Evolutionary conservation across 2,888 invertebrate genomes (phyloP).

Genomic region (Andrena trimmerana): DNA sequence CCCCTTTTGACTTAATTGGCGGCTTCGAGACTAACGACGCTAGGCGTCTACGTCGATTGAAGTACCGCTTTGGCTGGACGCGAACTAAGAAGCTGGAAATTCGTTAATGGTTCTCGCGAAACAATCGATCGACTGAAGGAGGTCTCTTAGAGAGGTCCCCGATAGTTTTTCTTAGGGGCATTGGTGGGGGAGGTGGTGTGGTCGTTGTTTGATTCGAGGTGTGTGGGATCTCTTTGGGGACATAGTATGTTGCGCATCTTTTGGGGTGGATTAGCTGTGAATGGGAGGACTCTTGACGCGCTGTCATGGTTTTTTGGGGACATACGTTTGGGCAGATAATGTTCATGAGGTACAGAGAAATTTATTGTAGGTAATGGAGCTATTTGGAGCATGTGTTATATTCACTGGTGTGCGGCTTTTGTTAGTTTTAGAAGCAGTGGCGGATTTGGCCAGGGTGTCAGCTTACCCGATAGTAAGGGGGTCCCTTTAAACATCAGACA

Average conservation of each 20-base stretch:
- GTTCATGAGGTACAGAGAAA: no score
- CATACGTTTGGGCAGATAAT: no score
- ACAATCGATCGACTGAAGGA: constrained; percentile 44
- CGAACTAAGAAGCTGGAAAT: constrained; percentile 58
- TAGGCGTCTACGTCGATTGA: constrained; percentile 43
- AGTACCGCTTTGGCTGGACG: constrained; percentile 54
- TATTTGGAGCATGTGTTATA: no score
- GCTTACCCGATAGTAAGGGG: no score
- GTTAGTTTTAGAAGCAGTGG: no score
- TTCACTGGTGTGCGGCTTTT: no score
- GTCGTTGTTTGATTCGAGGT: background rate
- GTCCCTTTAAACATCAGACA: no score
- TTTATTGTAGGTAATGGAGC: no score
- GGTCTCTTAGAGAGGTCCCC: constrained; percentile 12
- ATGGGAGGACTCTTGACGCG: background rate
- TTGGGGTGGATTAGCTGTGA: background rate
- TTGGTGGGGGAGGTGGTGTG: background rate
- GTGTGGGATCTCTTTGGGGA: background rate
- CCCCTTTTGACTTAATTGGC: constrained; percentile 73
- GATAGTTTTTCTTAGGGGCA: background rate
- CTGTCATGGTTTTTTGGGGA: no score
- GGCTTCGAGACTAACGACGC: constrained; percentile 61
- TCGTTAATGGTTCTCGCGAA: constrained; percentile 53
- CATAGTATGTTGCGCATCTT: background rate
- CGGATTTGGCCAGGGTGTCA: no score